Percentiles rank a stretch among this genome's conserved stretches.
These are phyloP conservation scores for Ancistrus triradiatus DNA, from an alignment of 2,113 vertebrate genomes.

Conservation along the genomic window DNA sequence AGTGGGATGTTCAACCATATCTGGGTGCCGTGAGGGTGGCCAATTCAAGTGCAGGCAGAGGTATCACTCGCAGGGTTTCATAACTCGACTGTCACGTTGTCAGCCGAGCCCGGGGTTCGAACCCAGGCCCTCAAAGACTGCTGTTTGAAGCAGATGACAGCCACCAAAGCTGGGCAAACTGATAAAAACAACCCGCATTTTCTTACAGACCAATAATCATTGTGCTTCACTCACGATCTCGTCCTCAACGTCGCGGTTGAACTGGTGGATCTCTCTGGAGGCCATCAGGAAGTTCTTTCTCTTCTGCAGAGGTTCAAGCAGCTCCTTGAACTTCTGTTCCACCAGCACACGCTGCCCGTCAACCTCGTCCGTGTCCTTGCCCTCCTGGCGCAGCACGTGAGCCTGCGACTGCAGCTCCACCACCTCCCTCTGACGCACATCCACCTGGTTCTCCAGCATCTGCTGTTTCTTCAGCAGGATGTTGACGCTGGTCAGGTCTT, in stretches of 20 bases:
- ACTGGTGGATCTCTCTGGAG: conserved; percentile 92
- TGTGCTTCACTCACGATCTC: conserved; percentile 81
- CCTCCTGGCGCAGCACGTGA: conserved; percentile 84
- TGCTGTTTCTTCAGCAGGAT: conserved; percentile 96
- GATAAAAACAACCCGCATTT: background rate
- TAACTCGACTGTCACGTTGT: no score
- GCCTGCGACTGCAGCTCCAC: conserved; percentile 92
- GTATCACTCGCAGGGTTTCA: no score
- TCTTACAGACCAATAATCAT: background rate
- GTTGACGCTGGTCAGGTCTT: conserved; percentile 95
- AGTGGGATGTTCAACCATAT: no score
- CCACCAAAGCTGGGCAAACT: no score
- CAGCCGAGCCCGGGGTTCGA: no score
- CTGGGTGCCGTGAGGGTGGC: no score
- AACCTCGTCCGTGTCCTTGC: conserved; percentile 86
- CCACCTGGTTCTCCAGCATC: conserved; percentile 98
- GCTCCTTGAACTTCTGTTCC: conserved; percentile 83
- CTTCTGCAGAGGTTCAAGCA: conserved; percentile 80
- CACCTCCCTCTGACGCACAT: conserved; percentile 91
- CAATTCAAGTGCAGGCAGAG: no score
- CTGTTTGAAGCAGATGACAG: no score
- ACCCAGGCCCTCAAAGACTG: no score
- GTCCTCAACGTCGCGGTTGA: conserved; percentile 92
- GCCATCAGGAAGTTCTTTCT: conserved; percentile 85
- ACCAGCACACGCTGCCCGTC: conserved; percentile 81